Evolutionary conservation across 2,113 vertebrate genomes (phyloP).

Genomic region (Alces alces): DNA sequence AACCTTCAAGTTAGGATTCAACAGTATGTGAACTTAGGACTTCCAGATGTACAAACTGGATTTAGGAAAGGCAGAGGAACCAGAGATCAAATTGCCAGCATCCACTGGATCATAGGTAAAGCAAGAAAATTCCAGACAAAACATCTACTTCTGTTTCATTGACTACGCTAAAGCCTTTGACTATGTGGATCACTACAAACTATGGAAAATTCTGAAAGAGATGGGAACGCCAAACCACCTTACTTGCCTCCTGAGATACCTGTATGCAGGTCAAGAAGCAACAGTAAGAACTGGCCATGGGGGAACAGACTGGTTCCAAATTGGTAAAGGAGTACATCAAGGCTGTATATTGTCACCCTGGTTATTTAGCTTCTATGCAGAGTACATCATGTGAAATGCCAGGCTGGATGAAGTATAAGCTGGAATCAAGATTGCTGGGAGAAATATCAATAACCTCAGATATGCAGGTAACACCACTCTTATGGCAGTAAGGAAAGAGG

Average conservation of each 20-base stretch:
- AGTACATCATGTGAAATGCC: not conserved
- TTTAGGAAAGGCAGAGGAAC: not conserved
- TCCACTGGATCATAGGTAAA: not conserved
- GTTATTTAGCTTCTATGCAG: not conserved
- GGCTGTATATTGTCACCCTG: not conserved
- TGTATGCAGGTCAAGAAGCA: not conserved
- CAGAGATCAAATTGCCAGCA: not conserved
- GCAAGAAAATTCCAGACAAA: not conserved
- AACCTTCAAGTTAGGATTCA: not conserved
- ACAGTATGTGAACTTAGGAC: not conserved
- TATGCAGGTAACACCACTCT: not conserved
- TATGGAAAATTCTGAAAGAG: not conserved
- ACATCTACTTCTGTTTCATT: not conserved
- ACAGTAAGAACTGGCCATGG: not conserved
- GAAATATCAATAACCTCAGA: not conserved
- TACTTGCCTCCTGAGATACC: not conserved
- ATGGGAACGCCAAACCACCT: not conserved
- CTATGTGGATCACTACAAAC: not conserved
- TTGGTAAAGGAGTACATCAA: not conserved
- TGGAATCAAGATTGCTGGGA: not conserved
- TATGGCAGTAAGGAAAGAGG: not conserved
- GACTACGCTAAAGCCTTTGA: not conserved
- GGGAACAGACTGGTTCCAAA: not conserved
- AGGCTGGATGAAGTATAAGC: not conserved
- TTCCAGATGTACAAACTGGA: not conserved